Percentiles rank a stretch among this genome's conserved stretches.
These are phyloP conservation scores for Microchirus variegatus DNA, from an alignment of 2,797 vertebrate genomes.

Conservation along the genomic window DNA sequence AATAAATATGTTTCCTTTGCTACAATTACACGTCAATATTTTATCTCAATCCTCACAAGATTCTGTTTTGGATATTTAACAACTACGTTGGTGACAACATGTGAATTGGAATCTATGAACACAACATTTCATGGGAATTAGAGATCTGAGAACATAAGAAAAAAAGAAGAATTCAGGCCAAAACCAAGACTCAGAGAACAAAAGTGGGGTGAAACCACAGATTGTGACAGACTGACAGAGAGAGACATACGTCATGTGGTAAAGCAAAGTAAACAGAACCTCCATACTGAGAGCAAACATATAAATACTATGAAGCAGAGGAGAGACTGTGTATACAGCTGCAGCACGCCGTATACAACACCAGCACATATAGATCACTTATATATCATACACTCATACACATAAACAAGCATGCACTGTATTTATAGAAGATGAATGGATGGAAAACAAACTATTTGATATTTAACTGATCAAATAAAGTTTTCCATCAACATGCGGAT, in stretches of 20 bases:
- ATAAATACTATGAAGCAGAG: background rate
- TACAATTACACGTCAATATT: too few relatives aligned
- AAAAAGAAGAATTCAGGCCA: background rate
- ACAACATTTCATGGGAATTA: too few relatives aligned
- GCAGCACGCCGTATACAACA: background rate
- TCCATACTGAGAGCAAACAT: slow-evolving; percentile 6
- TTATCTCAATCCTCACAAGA: too few relatives aligned
- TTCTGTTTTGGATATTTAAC: too few relatives aligned
- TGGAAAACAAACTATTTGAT: too few relatives aligned
- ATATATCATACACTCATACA: background rate
- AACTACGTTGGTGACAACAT: too few relatives aligned
- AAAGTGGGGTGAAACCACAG: slow-evolving; percentile 5
- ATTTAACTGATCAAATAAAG: too few relatives aligned
- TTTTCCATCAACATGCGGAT: too few relatives aligned
- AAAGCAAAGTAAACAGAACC: slow-evolving; percentile 18
- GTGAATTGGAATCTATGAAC: too few relatives aligned
- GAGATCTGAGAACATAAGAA: too few relatives aligned
- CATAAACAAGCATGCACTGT: background rate
- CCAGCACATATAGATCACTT: background rate
- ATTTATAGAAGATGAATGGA: too few relatives aligned
- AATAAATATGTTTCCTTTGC: too few relatives aligned
- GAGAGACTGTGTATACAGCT: slow-evolving; percentile 32
- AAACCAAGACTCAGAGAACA: slow-evolving; percentile 1
- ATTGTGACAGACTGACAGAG: background rate
- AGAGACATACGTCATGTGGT: background rate